Conservation (phyloP, 2,888 invertebrate species). For the Agrochola circellaris region DNA sequence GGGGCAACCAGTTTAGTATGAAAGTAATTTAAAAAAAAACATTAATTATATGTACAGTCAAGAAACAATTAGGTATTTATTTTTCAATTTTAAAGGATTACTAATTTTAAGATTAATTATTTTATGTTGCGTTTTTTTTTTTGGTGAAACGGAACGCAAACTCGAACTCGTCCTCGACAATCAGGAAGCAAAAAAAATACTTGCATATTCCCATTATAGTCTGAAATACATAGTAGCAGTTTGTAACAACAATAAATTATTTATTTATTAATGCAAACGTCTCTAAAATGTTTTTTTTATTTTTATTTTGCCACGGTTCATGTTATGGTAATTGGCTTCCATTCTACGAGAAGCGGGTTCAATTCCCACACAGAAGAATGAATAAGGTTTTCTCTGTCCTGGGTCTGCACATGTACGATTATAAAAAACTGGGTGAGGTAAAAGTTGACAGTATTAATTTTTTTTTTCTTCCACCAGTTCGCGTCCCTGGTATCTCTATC, state of each 20-base stretch:
- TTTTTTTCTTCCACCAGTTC: conserved; percentile 83
- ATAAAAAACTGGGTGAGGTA: not conserved
- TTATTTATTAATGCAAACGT: not conserved
- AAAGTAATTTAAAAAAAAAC: not conserved
- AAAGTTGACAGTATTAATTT: not conserved
- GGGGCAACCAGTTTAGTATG: too few relatives aligned
- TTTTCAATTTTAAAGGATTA: not conserved
- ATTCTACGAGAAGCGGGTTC: not conserved
- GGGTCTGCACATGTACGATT: not conserved
- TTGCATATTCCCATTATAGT: not conserved
- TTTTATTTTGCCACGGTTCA: not conserved
- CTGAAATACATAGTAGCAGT: not conserved
- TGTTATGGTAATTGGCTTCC: not conserved
- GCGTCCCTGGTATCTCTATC: conserved; percentile 94
- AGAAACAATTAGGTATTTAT: not conserved
- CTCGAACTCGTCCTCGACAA: not conserved
- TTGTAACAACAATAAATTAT: too few relatives aligned
- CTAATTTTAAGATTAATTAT: not conserved
- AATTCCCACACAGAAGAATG: too few relatives aligned
- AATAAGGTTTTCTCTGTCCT: not conserved
- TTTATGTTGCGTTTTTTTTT: not conserved
- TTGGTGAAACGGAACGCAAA: not conserved
- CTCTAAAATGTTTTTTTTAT: not conserved
- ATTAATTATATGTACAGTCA: not conserved
- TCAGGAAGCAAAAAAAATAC: not conserved